Conservation (phyloP, 2,797 vertebrate genomes). For the Microchirus variegatus region DNA sequence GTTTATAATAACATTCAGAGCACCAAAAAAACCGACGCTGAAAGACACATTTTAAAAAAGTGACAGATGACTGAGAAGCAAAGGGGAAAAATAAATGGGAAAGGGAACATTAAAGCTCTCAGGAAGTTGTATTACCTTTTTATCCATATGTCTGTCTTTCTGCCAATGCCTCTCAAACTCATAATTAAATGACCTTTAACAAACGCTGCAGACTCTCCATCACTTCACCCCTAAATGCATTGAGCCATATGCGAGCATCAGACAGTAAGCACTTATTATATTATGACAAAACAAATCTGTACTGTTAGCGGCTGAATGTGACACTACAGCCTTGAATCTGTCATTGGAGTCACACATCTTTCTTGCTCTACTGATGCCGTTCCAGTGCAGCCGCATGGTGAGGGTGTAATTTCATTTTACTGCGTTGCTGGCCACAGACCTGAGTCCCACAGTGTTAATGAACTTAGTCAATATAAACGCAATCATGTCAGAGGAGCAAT, state of each 20-base stretch:
- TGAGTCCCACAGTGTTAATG: conserved; percentile 74
- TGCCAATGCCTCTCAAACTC: conserved; percentile 25
- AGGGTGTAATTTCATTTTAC: conserved; percentile 76
- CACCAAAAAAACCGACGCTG: conserved; percentile 42
- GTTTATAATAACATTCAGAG: conserved; percentile 50
- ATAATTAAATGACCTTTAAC: conserved; percentile 38
- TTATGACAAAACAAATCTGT: conserved; percentile 8
- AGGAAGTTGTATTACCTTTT: conserved; percentile 19
- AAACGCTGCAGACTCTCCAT: conserved; percentile 11
- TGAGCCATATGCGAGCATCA: conserved; percentile 45
- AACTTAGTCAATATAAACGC: conserved; percentile 76
- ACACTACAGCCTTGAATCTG: conserved; percentile 24
- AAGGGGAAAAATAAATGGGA: conserved; percentile 30
- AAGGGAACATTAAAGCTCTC: conserved; percentile 23
- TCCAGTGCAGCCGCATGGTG: conserved; percentile 43
- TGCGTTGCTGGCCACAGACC: conserved; percentile 71
- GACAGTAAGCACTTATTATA: conserved; percentile 20
- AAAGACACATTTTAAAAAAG: conserved; percentile 51
- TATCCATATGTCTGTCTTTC: conserved; percentile 38
- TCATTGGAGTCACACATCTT: conserved; percentile 42
- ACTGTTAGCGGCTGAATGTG: conserved; percentile 26
- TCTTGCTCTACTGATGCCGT: conserved; percentile 38
- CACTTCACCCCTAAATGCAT: conserved; percentile 34
- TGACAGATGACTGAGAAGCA: conserved; percentile 31
- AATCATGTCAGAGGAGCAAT: conserved; percentile 80